These are phyloP conservation scores for Scaptomyza parva DNA, from an alignment of 2,888 invertebrate genomes.

Conservation along the genomic window DNA sequence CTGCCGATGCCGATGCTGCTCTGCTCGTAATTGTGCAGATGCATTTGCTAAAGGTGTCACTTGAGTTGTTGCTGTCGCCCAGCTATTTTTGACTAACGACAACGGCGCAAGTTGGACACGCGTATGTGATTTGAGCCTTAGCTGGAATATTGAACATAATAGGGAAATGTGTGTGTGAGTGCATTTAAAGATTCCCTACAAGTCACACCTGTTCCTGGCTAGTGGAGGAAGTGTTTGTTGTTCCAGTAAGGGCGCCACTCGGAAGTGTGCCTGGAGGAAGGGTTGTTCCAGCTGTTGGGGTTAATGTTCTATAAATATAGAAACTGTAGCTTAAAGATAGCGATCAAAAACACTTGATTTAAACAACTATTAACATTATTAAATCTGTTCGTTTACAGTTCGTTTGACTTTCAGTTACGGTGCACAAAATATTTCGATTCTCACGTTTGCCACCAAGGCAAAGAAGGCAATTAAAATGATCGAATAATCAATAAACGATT, in stretches of 20 bases:
- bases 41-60: conserved; percentile 78
- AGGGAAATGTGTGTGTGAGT: conserved; percentile 4
- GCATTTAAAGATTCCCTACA: background rate
- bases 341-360: background rate
- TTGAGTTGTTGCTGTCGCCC: conserved; percentile 59
- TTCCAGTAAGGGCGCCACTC: conserved; percentile 21
- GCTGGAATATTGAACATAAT: conserved; percentile 13
- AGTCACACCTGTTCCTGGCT: conserved; percentile 48
- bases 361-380: background rate
- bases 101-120: conserved; percentile 75
- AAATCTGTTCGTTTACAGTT: background rate
- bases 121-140: conserved; percentile 59
- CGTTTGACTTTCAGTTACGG: conserved; percentile 30
- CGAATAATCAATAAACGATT: conserved; percentile 75
- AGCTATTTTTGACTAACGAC: conserved; percentile 71
- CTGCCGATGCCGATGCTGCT: too few species aligned
- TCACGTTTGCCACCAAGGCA: conserved; percentile 76
- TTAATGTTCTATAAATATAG: background rate
- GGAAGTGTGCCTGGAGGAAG: conserved; percentile 22
- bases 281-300: conserved; percentile 40
- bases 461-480: conserved; percentile 73
- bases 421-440: conserved; percentile 49
- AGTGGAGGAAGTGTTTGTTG: conserved; percentile 34
- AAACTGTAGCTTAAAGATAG: background rate
- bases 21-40: conserved; percentile 78